A percentile compares a stretch with the other conserved stretches of the same genome.
phyloP scores from a whole-genome alignment of 2,888 invertebrate species.

The Eledone cirrhosa region DNA sequence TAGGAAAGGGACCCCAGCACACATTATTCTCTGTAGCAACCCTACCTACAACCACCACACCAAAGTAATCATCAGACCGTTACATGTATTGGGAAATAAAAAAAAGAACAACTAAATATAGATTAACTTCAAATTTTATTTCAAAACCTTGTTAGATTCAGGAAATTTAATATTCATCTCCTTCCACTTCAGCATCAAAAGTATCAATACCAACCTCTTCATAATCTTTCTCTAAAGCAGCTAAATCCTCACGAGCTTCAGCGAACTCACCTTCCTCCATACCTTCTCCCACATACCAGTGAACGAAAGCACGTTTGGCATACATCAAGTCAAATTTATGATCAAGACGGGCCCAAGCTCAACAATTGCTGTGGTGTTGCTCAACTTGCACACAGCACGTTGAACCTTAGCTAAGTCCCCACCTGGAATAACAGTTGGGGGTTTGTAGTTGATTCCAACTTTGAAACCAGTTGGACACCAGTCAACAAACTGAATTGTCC shows the following conservation, averaged over 20 bases:
- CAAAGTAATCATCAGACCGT: too few relatives aligned
- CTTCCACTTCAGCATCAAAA: not conserved
- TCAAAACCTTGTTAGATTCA: too few relatives aligned
- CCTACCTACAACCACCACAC: too few relatives aligned
- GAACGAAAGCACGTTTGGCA: slow-evolving; percentile 57
- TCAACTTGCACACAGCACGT: slow-evolving; percentile 70
- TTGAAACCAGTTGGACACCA: not conserved
- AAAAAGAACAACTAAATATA: too few relatives aligned
- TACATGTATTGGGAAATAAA: too few relatives aligned
- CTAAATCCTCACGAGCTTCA: slow-evolving; percentile 85
- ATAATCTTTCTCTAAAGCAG: slow-evolving; percentile 63
- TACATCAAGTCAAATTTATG: slow-evolving; percentile 40
- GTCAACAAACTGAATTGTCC: too few relatives aligned
- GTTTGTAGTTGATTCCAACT: too few relatives aligned
- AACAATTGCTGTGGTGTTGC: slow-evolving; percentile 69
- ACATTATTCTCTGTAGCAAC: too few relatives aligned
- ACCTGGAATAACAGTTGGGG: too few relatives aligned
- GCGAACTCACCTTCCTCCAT: slow-evolving; percentile 80
- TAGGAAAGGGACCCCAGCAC: too few relatives aligned
- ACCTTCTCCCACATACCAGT: slow-evolving; percentile 70
- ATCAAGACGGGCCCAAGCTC: slow-evolving; percentile 67
- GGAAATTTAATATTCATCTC: too few relatives aligned
- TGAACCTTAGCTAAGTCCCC: slow-evolving; percentile 61
- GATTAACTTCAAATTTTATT: too few relatives aligned
- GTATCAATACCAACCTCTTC: not conserved